Base-by-base conservation (phyloP, 2,888 invertebrate genomes). In the Phaonia tiefii region DNA sequence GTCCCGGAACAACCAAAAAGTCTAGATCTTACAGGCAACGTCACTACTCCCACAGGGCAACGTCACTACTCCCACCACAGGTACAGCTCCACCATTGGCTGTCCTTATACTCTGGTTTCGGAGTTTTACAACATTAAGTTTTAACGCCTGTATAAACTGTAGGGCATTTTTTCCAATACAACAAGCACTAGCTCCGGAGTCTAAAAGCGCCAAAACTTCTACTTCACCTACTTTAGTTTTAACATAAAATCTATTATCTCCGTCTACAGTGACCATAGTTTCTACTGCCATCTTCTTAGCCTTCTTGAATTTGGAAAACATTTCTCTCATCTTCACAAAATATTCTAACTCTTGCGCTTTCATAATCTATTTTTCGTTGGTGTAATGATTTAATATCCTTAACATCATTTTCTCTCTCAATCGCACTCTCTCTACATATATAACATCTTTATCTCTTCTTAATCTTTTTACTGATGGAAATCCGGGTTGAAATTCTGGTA, bases 1-100 rank as follows among this genome's bases (percentile, higher is more conserved):
- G 56, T 0, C 22, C n/a, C 0, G 77, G 81, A 4, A 77, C 73
- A 26, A 70, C 1, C 31, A 49, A 51, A 26, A 75, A 75, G 11
- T 69, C 51, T n/a, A n/a, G 1, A 69, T 37, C 2, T 15, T n/a
- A 37, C 66, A 37, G 11, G 49, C 49, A 2, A 17, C 15, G n/a
- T 49, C 37, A 17, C 56, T 75, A 10, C 42, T 60, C 3, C 25
- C 39, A 5, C 67, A 13, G 1, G 25, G 15, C 1, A 54, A 20
- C 8, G 56, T 22, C 8, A 26, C 42, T 2, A 17, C 3, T 17
- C 46, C 67, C 11, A 60, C 11, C 1, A 69, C 49, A 1, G 15
- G n/a, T 8, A 44, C 25, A 11, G 37, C 25, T 11, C 11, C 49
- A 17, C 69, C 54, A 72, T 75, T 60, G 0, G 67, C 75, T 22